Evolutionary conservation across 2,888 invertebrate species (phyloP).

Genomic region (Heliconius charithonia): DNA sequence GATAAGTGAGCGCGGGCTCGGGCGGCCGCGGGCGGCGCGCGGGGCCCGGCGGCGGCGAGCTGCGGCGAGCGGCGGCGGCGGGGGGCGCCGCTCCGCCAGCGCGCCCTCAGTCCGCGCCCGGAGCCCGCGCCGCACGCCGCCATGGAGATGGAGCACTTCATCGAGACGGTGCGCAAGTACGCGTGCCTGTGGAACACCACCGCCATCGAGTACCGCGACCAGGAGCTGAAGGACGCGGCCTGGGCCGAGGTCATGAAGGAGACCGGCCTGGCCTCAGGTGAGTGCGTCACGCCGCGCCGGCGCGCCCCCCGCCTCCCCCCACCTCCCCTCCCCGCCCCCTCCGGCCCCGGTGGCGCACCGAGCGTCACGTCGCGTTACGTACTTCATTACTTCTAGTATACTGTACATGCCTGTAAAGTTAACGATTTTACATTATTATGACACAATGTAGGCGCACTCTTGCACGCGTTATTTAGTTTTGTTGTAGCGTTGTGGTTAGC

Average conservation of each 20-base stretch:
- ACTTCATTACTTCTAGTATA: background rate
- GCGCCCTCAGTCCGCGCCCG: constrained; percentile 48
- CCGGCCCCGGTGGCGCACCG: background rate
- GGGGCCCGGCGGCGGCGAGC: constrained; percentile 43
- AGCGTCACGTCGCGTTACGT: background rate
- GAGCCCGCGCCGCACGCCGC: constrained; percentile 48
- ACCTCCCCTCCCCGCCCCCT: background rate
- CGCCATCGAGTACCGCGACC: constrained; percentile 79
- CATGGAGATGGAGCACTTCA: constrained; percentile 74
- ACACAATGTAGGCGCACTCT: background rate
- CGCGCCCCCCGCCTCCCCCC: background rate
- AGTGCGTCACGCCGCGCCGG: constrained; percentile 59
- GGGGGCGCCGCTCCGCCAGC: constrained; percentile 43
- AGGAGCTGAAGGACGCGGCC: constrained; percentile 80
- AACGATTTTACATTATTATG: background rate
- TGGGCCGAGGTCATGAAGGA: constrained; percentile 80
- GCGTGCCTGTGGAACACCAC: constrained; percentile 80
- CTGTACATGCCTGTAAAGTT: background rate
- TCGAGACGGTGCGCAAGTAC: constrained; percentile 75
- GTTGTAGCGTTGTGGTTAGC: background rate
- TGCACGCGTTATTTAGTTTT: background rate
- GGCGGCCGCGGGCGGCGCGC: constrained; percentile 34
- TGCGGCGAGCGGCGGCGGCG: constrained; percentile 44
- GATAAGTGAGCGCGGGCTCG: background rate
- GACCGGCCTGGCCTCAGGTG: constrained; percentile 75